Conservation (phyloP, 2,113 vertebrate species). For the Phyllostomus hastatus region DNA sequence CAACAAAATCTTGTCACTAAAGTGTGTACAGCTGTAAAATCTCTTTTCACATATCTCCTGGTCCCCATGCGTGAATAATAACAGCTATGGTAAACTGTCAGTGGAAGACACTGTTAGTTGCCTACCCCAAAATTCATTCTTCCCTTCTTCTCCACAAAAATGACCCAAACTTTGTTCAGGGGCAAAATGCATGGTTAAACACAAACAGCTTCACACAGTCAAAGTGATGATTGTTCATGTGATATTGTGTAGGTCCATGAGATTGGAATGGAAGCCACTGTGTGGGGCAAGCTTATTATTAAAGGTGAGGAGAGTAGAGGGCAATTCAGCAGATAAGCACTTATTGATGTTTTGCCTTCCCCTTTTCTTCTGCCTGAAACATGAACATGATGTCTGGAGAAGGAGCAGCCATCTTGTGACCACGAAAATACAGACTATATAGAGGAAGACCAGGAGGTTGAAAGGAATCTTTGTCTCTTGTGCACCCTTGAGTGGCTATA, state of each 20-base stretch:
- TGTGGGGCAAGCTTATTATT: not conserved
- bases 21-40: not conserved
- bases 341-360: not conserved
- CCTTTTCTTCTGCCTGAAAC: not conserved
- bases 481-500: not conserved
- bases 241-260: not conserved
- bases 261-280: not conserved
- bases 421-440: not conserved
- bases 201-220: not conserved
- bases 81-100: not conserved
- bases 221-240: not conserved
- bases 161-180: not conserved
- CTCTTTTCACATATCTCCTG: not conserved
- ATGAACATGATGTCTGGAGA: not conserved
- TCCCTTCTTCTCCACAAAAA: not conserved
- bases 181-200: not conserved
- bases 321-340: not conserved
- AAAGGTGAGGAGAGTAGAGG: rapidly evolving
- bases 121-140: not conserved
- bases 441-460: not conserved
- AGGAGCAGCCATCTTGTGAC: not conserved
- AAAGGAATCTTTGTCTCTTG: not conserved
- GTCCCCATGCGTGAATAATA: not conserved
- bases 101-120: not conserved
- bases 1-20: not conserved